Conservation (phyloP, 2,113 vertebrate species). For the Aix galericulata region DNA sequence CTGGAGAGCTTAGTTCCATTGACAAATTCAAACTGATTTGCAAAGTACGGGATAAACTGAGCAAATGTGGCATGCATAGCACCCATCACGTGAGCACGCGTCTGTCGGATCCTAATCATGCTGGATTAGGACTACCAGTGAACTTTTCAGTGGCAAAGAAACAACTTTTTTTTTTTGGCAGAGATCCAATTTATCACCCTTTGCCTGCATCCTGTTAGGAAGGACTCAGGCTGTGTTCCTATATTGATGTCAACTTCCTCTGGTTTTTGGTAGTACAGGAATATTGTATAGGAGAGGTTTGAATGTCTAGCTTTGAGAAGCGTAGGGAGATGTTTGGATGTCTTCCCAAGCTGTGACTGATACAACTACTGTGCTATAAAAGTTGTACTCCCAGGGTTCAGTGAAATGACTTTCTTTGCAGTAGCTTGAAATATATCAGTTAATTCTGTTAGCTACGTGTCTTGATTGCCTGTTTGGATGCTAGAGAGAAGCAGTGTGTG, state of each 20-base stretch:
- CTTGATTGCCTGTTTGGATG: slow-evolving; percentile 58
- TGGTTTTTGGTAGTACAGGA: background rate
- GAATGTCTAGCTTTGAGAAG: background rate
- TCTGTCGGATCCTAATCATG: too few species aligned
- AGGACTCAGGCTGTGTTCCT: background rate
- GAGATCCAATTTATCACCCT: background rate
- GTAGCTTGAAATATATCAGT: slow-evolving; percentile 25
- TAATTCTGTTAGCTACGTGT: slow-evolving; percentile 46
- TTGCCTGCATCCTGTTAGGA: background rate
- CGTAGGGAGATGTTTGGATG: background rate
- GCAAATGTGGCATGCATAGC: background rate
- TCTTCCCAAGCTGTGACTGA: background rate
- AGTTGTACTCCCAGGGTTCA: background rate
- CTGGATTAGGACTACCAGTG: background rate
- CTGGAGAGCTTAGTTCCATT: background rate
- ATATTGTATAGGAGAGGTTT: background rate
- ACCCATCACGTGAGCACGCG: rapidly evolving
- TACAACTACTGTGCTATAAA: background rate
- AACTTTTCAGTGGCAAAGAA: background rate
- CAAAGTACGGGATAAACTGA: background rate
- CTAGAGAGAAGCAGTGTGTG: slow-evolving; percentile 4
- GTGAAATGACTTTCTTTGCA: slow-evolving; percentile 21
- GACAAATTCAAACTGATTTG: background rate
- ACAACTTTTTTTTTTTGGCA: background rate
- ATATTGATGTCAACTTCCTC: background rate